Evolutionary conservation across 2,113 vertebrate genomes (phyloP).

Genomic region (Phocoena sinus): DNA sequence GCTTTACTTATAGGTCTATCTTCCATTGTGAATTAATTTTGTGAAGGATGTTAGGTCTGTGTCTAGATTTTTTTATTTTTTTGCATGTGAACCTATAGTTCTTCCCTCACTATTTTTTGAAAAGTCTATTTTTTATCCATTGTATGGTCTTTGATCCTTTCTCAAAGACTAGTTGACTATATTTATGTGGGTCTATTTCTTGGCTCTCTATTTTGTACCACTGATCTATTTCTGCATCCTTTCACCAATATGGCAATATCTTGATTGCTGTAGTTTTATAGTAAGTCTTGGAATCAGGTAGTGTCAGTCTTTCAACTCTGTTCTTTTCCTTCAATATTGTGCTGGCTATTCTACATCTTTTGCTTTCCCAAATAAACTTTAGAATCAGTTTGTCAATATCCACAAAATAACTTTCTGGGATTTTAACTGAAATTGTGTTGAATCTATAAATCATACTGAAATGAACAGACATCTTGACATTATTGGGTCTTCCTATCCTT

Average conservation of each 20-base stretch:
- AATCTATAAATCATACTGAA: background rate
- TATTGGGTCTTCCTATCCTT: background rate
- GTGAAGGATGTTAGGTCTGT: background rate
- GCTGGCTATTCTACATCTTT: background rate
- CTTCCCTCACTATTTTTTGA: background rate
- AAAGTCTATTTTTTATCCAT: background rate
- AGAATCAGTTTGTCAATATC: background rate
- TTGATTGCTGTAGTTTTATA: background rate
- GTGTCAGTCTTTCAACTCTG: background rate
- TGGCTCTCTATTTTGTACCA: background rate
- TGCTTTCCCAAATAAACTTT: background rate
- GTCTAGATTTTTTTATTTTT: background rate
- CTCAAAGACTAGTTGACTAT: background rate
- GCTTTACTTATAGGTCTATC: background rate
- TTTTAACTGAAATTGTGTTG: background rate
- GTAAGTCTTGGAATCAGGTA: background rate
- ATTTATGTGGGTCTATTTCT: background rate
- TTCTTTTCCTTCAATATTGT: background rate
- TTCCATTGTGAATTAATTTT: background rate
- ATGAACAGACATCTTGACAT: background rate
- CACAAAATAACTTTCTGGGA: background rate
- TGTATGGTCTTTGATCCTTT: background rate
- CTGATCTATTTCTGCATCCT: background rate
- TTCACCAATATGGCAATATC: background rate
- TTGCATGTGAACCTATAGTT: background rate